Base-by-base conservation (phyloP, 1,140 invertebrate species). In the Drosophila mauritiana region DNA sequence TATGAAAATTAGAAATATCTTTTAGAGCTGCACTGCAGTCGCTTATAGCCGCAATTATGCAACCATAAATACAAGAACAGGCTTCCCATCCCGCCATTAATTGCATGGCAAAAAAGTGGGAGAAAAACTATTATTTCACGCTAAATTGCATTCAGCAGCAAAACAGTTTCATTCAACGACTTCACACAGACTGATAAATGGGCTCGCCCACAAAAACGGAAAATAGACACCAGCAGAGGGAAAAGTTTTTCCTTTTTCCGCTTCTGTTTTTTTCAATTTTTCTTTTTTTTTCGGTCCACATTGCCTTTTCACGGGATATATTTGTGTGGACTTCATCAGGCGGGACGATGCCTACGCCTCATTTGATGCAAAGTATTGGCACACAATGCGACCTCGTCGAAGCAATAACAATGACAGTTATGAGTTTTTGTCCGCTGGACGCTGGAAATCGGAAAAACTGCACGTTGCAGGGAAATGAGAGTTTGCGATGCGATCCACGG, bases 121-220 rank as follows among this genome's bases (percentile, higher is more conserved):
- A 51, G 56, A 62, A 63, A 31, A 73, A 57, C 45, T 63, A 74
- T 85, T 84, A 62, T 84, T 86, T 65, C 55, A 58, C 58, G 79
- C 82, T 78, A 69, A 81, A 86, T 81, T 86, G 73, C 83, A 68
- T 82, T 82, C 61, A 65, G 46, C 74, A 40, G 61, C 64, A 83
- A 75, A 82, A 75, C 59, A 73, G 67, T 67, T 65, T 45, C 82
- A 77, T 78, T 81, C 82, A 86, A 76, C 73, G 55, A 73, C 82
- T 84, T 58, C 78, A 55, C 82, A 84, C 51, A 62, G 81, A 42
- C 82, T 81, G 82, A 84, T 78, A 84, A 84, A 84, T 84, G 82
- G 82, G 39, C 54, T 55, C 43, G 59, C 5, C 31, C 43, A 10
- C 42, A 39, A 40, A 56, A 62, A 52, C 54, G 36, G 36, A 49